Evolutionary conservation across 2,797 vertebrate genomes (phyloP).

Genomic region (Enteromius afrohamiltoni): DNA sequence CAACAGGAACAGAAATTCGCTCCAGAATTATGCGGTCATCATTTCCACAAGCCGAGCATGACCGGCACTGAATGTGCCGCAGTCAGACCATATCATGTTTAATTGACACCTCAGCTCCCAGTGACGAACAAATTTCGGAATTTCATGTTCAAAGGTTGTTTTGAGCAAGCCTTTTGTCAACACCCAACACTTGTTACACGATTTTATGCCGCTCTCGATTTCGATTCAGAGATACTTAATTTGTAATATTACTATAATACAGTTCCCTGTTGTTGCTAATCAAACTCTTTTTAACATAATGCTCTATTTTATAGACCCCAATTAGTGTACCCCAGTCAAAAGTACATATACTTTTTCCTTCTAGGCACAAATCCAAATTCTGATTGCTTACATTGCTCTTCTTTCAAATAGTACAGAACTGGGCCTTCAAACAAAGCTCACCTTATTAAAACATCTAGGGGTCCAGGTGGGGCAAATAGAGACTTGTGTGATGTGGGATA

Average conservation of each 20-base stretch:
- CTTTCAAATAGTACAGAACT: neutral
- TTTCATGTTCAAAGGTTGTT: slow-evolving; percentile 12
- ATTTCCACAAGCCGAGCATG: slow-evolving; percentile 56
- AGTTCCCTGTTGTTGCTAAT: neutral
- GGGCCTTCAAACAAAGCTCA: neutral
- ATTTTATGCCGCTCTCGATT: neutral
- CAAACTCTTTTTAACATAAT: neutral
- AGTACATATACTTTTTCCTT: fast-evolving
- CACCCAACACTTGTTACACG: neutral
- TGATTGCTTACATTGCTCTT: neutral
- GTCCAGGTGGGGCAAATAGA: neutral
- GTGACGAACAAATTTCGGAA: slow-evolving; percentile 17
- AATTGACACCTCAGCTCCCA: slow-evolving; percentile 34
- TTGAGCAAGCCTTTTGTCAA: neutral
- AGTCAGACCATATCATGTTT: slow-evolving; percentile 47
- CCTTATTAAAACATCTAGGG: neutral
- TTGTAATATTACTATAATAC: neutral
- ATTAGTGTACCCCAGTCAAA: neutral
- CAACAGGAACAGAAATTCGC: slow-evolving; percentile 55
- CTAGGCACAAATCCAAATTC: neutral
- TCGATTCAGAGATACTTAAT: neutral
- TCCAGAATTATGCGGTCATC: slow-evolving; percentile 56
- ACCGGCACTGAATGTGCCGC: slow-evolving; percentile 38
- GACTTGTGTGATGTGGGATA: neutral
- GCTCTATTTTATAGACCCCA: neutral